Percentiles rank a stretch among this genome's conserved stretches.
Conservation (phyloP, 2,888 invertebrate genomes). For the Xestia sexstrigata region DNA sequence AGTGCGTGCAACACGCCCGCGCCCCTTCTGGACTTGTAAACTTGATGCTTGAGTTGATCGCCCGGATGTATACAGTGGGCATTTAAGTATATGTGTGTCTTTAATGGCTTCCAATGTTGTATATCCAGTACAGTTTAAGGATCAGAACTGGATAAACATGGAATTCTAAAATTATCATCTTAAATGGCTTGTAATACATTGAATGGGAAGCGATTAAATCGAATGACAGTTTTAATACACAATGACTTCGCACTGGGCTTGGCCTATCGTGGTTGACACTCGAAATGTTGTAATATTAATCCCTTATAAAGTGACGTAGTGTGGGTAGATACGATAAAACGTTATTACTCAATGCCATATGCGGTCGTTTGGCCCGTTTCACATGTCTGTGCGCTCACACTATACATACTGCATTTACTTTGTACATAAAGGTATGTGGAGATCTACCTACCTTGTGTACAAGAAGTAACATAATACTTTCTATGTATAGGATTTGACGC, state of each 20-base stretch:
- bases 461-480: not conserved
- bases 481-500: not conserved
- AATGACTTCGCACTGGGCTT: slow-evolving; percentile 39
- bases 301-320: slow-evolving; percentile 76
- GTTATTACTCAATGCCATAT: slow-evolving; percentile 80
- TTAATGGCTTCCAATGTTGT: not conserved
- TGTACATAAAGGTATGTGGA: not conserved
- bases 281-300: slow-evolving; percentile 78
- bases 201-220: slow-evolving; percentile 25
- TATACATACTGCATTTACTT: slow-evolving; percentile 19
- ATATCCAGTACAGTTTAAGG: not conserved
- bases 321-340: slow-evolving; percentile 82
- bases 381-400: slow-evolving; percentile 61
- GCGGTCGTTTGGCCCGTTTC: slow-evolving; percentile 75
- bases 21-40: slow-evolving; percentile 17
- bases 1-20: slow-evolving; percentile 41
- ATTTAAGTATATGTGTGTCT: not conserved
- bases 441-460: not conserved
- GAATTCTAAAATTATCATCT: not conserved
- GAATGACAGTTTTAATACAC: slow-evolving; percentile 19
- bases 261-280: slow-evolving; percentile 46
- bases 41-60: slow-evolving; percentile 32
- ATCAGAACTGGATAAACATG: not conserved
- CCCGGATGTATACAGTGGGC: not conserved
- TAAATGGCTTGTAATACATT: not conserved